Evolutionary conservation across 2,113 vertebrate genomes (phyloP), one percentile per base, ranked within the genome.

Genomic region (Ceratotherium simum): DNA sequence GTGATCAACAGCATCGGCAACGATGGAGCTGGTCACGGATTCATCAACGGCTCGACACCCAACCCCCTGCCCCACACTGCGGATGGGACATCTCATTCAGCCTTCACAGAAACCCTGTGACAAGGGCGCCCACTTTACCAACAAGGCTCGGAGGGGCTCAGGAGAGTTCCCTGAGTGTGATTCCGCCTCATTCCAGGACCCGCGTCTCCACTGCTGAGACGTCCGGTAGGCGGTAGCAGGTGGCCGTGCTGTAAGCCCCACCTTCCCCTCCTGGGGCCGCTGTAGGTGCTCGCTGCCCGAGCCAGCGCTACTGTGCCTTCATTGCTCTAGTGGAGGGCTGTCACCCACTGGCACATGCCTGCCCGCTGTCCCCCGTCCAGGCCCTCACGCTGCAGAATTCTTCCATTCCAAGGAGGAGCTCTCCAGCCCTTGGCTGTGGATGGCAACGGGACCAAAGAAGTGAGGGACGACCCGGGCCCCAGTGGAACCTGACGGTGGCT

Each of bases 11-110:
- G 18, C 56, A 62, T 33, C 29, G 20, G 23, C 23, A n/a, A n/a
- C 10, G 23, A 23, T 4, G 31, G 7, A 31, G 20, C 31, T 1
- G 20, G 36, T 62, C 70, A 11, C 0, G 0, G 10, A 60, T 18
- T 33, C 16, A 1, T 42, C 72, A 13, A 8, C 0, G 14, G 72
- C 39, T 73, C 1, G 0, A 69, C 10, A 29, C 8, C 54, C 1
- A 2, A 46, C 70, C 29, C 29, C 18, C 0, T 0, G 5, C 69
- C 39, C 36, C 16, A 8, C 20, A 48, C 8, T 46, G 5, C 1
- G 2, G 36, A 58, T 1, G n/a, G 56, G 5, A 33, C 56, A 27
- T 42, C 70, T n/a, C 2, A 13, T 7, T 64, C 56, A 12, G 1
- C 42, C 70, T 64, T 64, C 33, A n/a, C 31, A 27, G 29, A 84